A percentile compares a stretch with the other conserved stretches of the same genome.
Conservation (phyloP, 1,140 invertebrate genomes). For the Aphelenchoides fujianensis region DNA sequence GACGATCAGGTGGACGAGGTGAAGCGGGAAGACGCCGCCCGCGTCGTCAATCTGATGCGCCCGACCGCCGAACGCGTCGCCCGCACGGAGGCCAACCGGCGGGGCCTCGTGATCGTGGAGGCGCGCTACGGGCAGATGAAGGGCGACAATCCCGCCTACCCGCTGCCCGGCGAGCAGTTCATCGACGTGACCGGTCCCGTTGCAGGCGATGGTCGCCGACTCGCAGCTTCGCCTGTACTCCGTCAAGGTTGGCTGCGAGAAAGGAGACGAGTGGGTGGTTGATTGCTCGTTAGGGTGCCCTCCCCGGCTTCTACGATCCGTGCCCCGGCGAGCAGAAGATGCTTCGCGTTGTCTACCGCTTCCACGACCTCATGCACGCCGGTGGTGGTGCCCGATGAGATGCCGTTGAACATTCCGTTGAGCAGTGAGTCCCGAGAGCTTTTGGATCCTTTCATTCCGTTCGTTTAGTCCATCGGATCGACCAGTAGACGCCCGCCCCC, state of each 20-base stretch:
- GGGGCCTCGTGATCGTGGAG: slow-evolving; percentile 77
- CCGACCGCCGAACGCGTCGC: slow-evolving; percentile 65
- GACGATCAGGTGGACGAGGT: slow-evolving; percentile 47
- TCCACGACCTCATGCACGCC: slow-evolving; percentile 74
- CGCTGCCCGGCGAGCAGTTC: slow-evolving; percentile 67
- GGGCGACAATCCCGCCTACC: slow-evolving; percentile 43
- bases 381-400: slow-evolving; percentile 76
- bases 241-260: slow-evolving; percentile 73
- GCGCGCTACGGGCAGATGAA: slow-evolving; percentile 71
- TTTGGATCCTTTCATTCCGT: too few relatives aligned
- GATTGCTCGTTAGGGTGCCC: too few relatives aligned
- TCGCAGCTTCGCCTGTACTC: slow-evolving; percentile 79
- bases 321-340: slow-evolving; percentile 87
- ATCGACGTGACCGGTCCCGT: slow-evolving; percentile 86
- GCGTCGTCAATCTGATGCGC: slow-evolving; percentile 74
- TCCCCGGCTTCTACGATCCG: slow-evolving; percentile 94
- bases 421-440: slow-evolving; percentile 62
- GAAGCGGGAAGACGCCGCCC: slow-evolving; percentile 47
- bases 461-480: slow-evolving; percentile 12
- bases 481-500: too few relatives aligned
- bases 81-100: slow-evolving; percentile 74
- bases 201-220: slow-evolving; percentile 88
- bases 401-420: slow-evolving; percentile 74
- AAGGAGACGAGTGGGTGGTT: too few relatives aligned
- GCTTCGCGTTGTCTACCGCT: slow-evolving; percentile 80